Base-by-base conservation (phyloP, 1,140 invertebrate species). In the Sarcophaga bullata region DNA sequence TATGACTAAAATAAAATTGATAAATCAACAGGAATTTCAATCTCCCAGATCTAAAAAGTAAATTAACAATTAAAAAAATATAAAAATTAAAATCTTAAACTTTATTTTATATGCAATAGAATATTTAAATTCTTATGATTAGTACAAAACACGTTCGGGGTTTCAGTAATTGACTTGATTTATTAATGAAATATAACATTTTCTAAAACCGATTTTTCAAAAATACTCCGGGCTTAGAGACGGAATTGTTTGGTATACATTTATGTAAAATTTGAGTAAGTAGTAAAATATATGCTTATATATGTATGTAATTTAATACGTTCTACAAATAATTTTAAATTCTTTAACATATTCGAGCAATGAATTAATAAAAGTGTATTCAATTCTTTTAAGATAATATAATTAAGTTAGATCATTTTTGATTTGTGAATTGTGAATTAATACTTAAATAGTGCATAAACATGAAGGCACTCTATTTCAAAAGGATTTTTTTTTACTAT, bases 271-370 rank as follows among this genome's bases (percentile, higher is more conserved):
- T 78, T 78, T 50, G 25, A 37, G 49, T 78, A 78, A 75, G 25
- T 37, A 37, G 25, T 37, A 37, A 37, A 37, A 37, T 37, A 37
- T 37, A 37, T 37, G 1, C 25, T 37, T 37, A 37, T 37, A 37
- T 37, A 17, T 49, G 46, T 76, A 49, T 76, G n/a, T 17, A 73
- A 46, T 47, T 48, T 8, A 7, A 58, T n/a, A 58, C 54, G 17
- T 68, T 68, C n/a, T 50, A 19, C 11, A 78, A 78, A 78, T n/a
- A 78, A 72, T 9, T 11, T 25, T 9, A 78, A 78, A 50, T 78
- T 52, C 75, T 49, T 78, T 52, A 68, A 19, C 19, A 68, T 78
- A 78, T 78, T 78, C 75, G 75, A 78, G 75, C 15, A 78, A 78
- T 50, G 75, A 19, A 25, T 76, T 48, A 50, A 78, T 73, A 13